phyloP scores from a whole-genome alignment of 2,888 invertebrate species.

The Luffia ferchaultella region DNA sequence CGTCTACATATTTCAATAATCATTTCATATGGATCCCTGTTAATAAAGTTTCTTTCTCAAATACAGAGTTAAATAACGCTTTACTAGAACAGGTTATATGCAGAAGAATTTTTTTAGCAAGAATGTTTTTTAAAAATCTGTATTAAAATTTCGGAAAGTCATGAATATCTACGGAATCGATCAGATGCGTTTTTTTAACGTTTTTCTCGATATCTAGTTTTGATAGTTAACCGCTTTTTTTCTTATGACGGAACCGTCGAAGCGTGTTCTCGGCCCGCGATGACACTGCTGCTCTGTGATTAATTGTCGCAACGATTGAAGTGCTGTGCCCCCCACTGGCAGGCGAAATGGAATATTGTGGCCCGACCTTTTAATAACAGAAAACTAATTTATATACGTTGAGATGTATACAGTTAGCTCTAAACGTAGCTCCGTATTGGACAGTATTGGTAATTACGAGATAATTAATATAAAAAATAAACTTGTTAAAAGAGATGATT shows the following conservation, averaged over 20 bases:
- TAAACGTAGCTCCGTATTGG: conserved; percentile 4
- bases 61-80: no score
- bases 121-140: no score
- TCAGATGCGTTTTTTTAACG: background rate
- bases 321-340: conserved; percentile 57
- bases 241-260: conserved; percentile 17
- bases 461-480: no score
- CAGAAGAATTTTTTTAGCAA: no score
- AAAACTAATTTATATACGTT: conserved; percentile 42
- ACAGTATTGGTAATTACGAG: background rate
- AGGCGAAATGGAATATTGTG: conserved; percentile 55
- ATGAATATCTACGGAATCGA: background rate
- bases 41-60: no score
- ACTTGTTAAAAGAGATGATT: no score
- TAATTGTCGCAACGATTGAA: conserved; percentile 61
- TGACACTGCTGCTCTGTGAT: conserved; percentile 63
- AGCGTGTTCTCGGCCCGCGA: conserved; percentile 32
- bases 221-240: background rate
- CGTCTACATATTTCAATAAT: no score
- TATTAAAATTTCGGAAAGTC: background rate
- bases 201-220: background rate
- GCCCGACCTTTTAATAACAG: conserved; percentile 44
- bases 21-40: no score
- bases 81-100: no score
- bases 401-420: conserved; percentile 10